These are phyloP conservation scores for Microcebus tavaratra DNA, from an alignment of 2,113 vertebrate species.

Conservation along the genomic window DNA sequence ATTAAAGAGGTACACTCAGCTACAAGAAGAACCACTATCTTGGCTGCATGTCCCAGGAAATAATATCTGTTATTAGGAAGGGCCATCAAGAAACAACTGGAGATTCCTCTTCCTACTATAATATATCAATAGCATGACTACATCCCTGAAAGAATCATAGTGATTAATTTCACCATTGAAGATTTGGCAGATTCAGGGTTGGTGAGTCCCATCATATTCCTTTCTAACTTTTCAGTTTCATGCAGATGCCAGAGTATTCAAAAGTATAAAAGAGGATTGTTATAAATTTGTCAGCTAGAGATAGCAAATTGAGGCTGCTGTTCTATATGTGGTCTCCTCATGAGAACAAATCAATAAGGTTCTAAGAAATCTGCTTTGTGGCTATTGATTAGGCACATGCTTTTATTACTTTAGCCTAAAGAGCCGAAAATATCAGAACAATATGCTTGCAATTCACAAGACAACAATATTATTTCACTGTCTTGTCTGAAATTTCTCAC, in stretches of 20 bases:
- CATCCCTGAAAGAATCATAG: not conserved
- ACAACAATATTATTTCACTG: not conserved
- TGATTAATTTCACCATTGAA: slow-evolving; percentile 2
- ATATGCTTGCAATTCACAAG: not conserved
- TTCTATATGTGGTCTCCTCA: not conserved
- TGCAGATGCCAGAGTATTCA: not conserved
- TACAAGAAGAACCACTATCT: not conserved
- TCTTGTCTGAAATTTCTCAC: not conserved
- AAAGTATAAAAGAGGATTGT: not conserved
- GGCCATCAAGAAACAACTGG: not conserved
- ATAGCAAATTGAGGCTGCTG: not conserved
- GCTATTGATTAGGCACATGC: not conserved
- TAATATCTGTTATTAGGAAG: not conserved
- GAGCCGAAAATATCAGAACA: slow-evolving; percentile 4
- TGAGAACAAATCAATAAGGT: slow-evolving; percentile 26
- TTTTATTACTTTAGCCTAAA: slow-evolving; percentile 40
- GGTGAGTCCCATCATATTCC: not conserved
- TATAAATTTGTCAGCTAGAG: slow-evolving; percentile 2
- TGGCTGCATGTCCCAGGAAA: not conserved
- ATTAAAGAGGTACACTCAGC: not conserved
- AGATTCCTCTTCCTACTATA: slow-evolving; percentile 13
- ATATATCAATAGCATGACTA: not conserved
- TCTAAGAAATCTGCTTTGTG: not conserved
- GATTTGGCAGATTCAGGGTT: not conserved
- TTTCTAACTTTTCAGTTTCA: not conserved